These are phyloP conservation scores for Drosophila paucipuncta DNA, from an alignment of 2,888 invertebrate species.

Conservation along the genomic window DNA sequence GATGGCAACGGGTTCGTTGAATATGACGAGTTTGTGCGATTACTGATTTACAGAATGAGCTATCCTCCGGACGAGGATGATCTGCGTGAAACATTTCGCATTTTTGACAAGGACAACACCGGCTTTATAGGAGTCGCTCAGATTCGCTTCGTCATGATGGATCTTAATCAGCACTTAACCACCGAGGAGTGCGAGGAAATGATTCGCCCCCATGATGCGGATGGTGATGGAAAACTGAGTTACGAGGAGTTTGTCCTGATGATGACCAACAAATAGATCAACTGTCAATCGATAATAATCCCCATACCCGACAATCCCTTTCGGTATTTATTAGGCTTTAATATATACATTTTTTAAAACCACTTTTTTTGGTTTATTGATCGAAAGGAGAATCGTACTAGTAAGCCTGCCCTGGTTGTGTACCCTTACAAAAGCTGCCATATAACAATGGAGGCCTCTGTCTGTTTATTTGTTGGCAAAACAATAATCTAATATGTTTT, in stretches of 20 bases:
- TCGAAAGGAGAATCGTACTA: not conserved
- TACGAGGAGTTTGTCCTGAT: conserved; percentile 22
- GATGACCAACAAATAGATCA: conserved; percentile 23
- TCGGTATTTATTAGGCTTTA: not conserved
- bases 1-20: conserved; percentile 24
- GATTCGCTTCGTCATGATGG: not conserved
- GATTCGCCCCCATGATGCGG: conserved; percentile 5
- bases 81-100: conserved; percentile 26
- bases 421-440: not conserved
- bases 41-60: conserved; percentile 5
- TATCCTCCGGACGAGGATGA: conserved; percentile 22
- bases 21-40: conserved; percentile 1
- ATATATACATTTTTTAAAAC: not conserved
- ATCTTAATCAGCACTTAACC: conserved; percentile 5
- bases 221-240: conserved; percentile 18
- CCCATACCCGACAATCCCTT: not conserved
- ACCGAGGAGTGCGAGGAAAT: conserved; percentile 16
- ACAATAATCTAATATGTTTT: not conserved
- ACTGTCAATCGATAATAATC: not conserved
- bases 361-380: not conserved
- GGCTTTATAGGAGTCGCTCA: conserved; percentile 2
- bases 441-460: not conserved
- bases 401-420: not conserved
- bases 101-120: conserved; percentile 10
- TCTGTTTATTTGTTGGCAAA: not conserved